These are phyloP conservation scores for Xiphophorus birchmanni DNA, from an alignment of 2,797 vertebrate genomes.

Conservation along the genomic window DNA sequence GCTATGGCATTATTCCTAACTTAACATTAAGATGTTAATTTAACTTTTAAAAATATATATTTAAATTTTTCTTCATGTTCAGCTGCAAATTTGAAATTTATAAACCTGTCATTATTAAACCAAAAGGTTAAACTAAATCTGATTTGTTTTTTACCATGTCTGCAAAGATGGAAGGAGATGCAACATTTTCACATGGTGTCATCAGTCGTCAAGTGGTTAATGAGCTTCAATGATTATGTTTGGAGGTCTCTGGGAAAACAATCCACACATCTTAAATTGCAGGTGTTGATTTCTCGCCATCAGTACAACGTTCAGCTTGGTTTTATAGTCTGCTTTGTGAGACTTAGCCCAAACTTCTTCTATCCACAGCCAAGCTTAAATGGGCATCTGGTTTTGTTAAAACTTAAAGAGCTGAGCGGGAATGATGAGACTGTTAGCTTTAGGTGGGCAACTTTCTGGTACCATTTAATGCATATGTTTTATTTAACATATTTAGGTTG, in stretches of 20 bases:
- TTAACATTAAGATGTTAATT: constrained; percentile 20
- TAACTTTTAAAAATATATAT: constrained; percentile 1
- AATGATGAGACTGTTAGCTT: constrained; percentile 44
- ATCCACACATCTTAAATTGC: constrained; percentile 37
- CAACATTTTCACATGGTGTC: neutral
- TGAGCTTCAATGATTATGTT: constrained; percentile 5
- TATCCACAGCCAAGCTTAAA: constrained; percentile 44
- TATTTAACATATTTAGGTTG: neutral
- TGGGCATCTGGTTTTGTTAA: constrained; percentile 62
- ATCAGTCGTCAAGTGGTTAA: constrained; percentile 10
- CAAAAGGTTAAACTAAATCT: constrained; percentile 4
- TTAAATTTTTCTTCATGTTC: neutral
- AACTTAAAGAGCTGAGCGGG: constrained; percentile 17
- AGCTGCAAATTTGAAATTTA: neutral
- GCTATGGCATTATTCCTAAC: neutral
- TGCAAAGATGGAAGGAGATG: neutral
- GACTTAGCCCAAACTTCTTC: constrained; percentile 28
- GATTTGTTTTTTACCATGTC: neutral
- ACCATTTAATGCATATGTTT: constrained; percentile 8
- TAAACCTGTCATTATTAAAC: neutral
- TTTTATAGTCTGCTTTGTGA: constrained; percentile 43
- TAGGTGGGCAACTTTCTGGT: constrained; percentile 24
- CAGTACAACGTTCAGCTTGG: constrained; percentile 17
- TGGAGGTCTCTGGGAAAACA: neutral
- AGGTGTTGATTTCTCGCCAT: constrained; percentile 51